Evolutionary conservation across 2,888 invertebrate species (phyloP).

Genomic region (Brachynemurus nebulosus): DNA sequence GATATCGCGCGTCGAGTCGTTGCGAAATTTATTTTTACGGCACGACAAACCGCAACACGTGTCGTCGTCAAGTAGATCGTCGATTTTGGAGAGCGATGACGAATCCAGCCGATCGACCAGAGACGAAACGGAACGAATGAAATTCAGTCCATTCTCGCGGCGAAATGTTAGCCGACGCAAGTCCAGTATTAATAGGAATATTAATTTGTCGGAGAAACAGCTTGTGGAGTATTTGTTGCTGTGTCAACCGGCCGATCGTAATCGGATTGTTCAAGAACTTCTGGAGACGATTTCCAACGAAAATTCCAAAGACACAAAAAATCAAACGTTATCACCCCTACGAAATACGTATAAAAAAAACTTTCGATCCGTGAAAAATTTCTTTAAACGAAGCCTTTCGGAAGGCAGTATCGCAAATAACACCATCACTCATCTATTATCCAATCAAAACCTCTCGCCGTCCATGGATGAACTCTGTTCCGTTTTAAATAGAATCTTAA

Average conservation of each 20-base stretch:
- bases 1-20: conserved; percentile 38
- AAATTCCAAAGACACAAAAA: conserved; percentile 19
- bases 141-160: conserved; percentile 6
- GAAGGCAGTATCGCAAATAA: conserved; percentile 25
- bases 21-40: conserved; percentile 35
- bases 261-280: conserved; percentile 23
- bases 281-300: conserved; percentile 19
- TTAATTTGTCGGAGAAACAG: conserved; percentile 27
- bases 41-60: conserved; percentile 18
- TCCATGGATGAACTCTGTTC: conserved; percentile 25
- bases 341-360: conserved; percentile 3
- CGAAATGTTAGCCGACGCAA: not conserved
- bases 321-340: conserved; percentile 4
- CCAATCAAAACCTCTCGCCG: conserved; percentile 22
- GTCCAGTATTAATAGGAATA: conserved; percentile 21
- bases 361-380: conserved; percentile 2
- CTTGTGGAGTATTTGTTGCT: conserved; percentile 27
- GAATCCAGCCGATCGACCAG: not conserved
- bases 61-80: not conserved
- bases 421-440: conserved; percentile 25
- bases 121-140: not conserved
- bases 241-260: conserved; percentile 25
- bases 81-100: not conserved
- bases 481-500: conserved; percentile 19
- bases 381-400: conserved; percentile 7